Base-by-base conservation (phyloP, 2,888 invertebrate genomes). In the Thumatha senex region DNA sequence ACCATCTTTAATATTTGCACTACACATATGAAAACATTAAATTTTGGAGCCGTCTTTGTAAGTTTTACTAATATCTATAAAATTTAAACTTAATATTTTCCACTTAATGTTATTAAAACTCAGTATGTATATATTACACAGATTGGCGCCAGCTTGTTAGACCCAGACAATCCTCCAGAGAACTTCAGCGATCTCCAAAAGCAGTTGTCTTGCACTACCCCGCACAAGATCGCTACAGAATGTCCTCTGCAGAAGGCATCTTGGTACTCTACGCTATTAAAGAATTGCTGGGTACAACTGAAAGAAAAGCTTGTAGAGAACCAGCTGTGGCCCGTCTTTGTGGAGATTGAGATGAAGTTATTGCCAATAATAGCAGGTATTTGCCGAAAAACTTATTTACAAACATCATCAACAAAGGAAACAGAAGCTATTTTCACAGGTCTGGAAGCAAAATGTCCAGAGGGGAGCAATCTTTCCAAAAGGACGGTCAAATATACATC, bases 291-390 rank as follows among this genome's bases (percentile, higher is more conserved):
- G 24, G 35, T 4, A 1, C 70, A 44, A n/a, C 55, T 84, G 11
- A 64, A 55, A 2, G 40, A 10, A 0, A 45, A 68, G 45, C 72
- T 92, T 30, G 47, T 63, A 0, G 76, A 83, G 14, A 64, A 78
- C 1, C 68, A 74, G 1, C 51, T 91, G 48, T 89, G 87, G 89
- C 74, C 70, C n/a, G 70, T 92, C 1, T 92, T 91, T 53, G 59
- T 74, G 0, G 74, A 86, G 3, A 78, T 92, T n/a, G 92, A 92
- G 68, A 89, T 89, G 83, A 80, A 70, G 43, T 68, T 92, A 13
- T 53, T 87, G 36, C 88, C 91, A 14, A 80, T 92, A 18, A 74
- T 92, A 54, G 80, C 91, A 56, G 84, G 92, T 89, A 62, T 31
- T 41, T 24, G 18, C 18, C 18, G 3, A 5, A 24, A 4, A 4